Percentiles rank a stretch among this genome's conserved stretches.
Conservation (phyloP, 1,140 invertebrate species). For the Drosophila ogumai region DNA sequence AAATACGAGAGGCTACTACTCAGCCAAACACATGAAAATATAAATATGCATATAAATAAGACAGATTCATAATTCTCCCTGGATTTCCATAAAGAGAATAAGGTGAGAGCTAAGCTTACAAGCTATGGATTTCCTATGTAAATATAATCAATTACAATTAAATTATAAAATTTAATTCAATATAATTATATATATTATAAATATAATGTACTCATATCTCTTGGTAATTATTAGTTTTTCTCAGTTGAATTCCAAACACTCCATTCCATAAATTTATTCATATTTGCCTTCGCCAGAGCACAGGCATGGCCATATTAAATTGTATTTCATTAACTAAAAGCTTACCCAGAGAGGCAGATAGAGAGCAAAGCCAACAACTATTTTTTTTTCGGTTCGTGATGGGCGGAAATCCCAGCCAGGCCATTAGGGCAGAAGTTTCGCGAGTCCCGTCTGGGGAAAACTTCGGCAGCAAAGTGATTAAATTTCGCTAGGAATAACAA, state of each 20-base stretch:
- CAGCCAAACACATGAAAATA: not conserved
- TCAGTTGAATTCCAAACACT: not conserved
- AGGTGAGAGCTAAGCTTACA: not conserved
- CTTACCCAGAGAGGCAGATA: constrained; percentile 16
- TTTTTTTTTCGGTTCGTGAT: constrained; percentile 17
- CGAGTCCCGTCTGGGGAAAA: constrained; percentile 51
- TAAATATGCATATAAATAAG: not conserved
- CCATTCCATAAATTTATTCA: constrained; percentile 17
- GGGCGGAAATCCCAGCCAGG: constrained; percentile 63
- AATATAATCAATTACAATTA: not conserved
- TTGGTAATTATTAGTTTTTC: not conserved
- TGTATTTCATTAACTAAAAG: constrained; percentile 81
- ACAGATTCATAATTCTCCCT: not conserved
- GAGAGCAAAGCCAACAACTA: constrained; percentile 32
- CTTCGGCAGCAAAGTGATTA: constrained; percentile 68
- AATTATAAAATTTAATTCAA: no score
- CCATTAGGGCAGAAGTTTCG: constrained; percentile 62
- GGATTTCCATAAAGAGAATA: not conserved
- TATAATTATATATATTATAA: no score
- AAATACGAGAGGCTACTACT: not conserved
- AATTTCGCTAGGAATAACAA: constrained; percentile 65
- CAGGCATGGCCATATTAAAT: constrained; percentile 45
- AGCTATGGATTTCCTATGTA: not conserved
- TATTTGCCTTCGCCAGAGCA: constrained; percentile 30
- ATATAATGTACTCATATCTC: not conserved